Evolutionary conservation across 2,797 vertebrate genomes (phyloP).

Genomic region (Coccyzus lansbergi): DNA sequence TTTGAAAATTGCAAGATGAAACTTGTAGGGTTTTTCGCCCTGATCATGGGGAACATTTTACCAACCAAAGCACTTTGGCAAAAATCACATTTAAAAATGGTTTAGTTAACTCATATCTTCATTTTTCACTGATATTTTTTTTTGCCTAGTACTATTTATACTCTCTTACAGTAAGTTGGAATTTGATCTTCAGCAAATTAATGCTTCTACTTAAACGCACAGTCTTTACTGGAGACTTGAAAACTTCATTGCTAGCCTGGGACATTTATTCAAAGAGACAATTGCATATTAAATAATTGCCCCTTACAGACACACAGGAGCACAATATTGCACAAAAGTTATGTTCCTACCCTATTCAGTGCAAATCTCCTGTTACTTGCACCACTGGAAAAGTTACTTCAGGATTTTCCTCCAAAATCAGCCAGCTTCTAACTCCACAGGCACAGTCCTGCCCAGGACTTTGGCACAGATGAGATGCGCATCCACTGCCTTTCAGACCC

Average conservation of each 20-base stretch:
- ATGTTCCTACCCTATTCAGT: background rate
- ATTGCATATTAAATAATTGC: background rate
- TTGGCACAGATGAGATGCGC: background rate
- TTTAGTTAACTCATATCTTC: background rate
- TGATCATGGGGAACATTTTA: background rate
- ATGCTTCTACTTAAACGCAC: background rate
- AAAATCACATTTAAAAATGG: background rate
- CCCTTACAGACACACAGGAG: background rate
- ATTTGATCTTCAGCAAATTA: background rate
- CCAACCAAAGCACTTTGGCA: background rate
- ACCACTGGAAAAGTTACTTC: background rate
- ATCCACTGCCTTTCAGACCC: background rate
- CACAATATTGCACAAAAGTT: background rate
- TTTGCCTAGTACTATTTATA: background rate
- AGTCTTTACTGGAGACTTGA: background rate
- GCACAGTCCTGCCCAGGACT: background rate
- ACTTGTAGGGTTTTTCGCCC: accelerated
- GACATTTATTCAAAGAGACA: background rate
- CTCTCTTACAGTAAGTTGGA: background rate
- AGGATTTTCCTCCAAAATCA: background rate
- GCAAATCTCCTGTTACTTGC: background rate
- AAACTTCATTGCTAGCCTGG: background rate
- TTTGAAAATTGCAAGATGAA: background rate
- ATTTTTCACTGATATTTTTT: background rate
- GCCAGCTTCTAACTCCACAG: background rate